A percentile compares a stretch with the other conserved stretches of the same genome.
phyloP scores from a whole-genome alignment of 2,113 vertebrate genomes.

The Ameiurus melas region DNA sequence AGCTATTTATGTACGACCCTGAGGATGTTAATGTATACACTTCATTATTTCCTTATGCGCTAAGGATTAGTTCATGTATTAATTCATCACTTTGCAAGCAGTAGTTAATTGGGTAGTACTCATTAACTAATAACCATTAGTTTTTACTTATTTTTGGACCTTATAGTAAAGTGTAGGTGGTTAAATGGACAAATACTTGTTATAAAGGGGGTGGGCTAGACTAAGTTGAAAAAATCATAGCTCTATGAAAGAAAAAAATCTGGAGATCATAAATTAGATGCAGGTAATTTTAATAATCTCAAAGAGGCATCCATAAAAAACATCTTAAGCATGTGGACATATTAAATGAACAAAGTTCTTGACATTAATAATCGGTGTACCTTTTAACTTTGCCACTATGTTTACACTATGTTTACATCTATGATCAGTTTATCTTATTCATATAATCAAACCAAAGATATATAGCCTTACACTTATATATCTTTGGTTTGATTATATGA shows the following conservation, averaged over 20 bases:
- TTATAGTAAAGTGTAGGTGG: background rate
- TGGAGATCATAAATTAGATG: background rate
- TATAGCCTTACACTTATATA: background rate
- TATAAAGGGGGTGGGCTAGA: background rate
- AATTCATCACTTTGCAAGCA: background rate
- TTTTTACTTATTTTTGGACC: background rate
- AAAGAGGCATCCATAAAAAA: background rate
- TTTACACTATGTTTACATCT: no score
- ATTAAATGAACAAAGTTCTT: background rate
- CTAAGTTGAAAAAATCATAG: background rate
- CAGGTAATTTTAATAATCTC: background rate
- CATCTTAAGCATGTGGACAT: background rate
- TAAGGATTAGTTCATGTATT: background rate
- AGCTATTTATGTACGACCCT: background rate
- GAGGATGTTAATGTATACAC: background rate
- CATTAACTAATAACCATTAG: background rate
- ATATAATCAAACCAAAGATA: no score
- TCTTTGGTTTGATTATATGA: background rate
- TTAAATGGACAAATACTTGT: background rate
- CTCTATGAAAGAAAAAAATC: background rate
- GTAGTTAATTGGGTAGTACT: background rate
- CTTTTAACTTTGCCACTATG: background rate
- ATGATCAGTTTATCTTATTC: no score
- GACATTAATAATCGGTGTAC: background rate
- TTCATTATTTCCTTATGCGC: background rate